Evolutionary conservation across 2,888 invertebrate species (phyloP).

Genomic region (Platycheirus albimanus): DNA sequence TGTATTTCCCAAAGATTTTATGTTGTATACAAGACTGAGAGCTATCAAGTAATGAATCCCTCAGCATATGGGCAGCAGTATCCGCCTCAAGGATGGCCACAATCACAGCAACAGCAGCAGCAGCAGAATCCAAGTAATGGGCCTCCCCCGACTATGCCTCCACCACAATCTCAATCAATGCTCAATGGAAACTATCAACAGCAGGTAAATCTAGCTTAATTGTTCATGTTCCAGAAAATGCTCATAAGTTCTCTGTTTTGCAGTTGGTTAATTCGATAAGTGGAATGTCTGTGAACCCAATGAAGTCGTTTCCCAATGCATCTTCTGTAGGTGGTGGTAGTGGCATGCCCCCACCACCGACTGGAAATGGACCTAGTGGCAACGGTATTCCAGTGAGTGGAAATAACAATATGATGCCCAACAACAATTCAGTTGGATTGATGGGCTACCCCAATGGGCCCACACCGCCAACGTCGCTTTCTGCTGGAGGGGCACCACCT

Average conservation of each 20-base stretch:
- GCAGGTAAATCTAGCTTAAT: constrained; percentile 81
- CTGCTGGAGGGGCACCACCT: constrained; percentile 49
- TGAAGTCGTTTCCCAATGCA: constrained; percentile 75
- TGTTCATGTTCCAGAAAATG: not conserved
- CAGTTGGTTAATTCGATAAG: constrained; percentile 80
- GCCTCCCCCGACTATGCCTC: constrained; percentile 76
- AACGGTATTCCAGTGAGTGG: constrained; percentile 30
- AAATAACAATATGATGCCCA: constrained; percentile 59
- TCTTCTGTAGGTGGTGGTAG: constrained; percentile 15
- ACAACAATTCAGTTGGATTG: constrained; percentile 58
- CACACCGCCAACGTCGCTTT: constrained; percentile 66
- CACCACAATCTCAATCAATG: constrained; percentile 76
- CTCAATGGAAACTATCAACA: constrained; percentile 82
- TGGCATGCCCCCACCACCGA: constrained; percentile 61
- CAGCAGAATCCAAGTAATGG: constrained; percentile 74
- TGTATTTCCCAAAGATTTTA: constrained; percentile 54
- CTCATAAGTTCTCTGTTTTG: not conserved
- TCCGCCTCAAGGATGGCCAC: constrained; percentile 76
- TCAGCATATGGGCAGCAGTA: constrained; percentile 79
- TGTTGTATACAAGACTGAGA: constrained; percentile 43
- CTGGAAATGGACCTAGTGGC: constrained; percentile 51
- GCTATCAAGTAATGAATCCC: constrained; percentile 78
- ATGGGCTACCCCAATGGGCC: constrained; percentile 60
- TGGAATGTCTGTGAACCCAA: constrained; percentile 78
- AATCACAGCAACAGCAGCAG: constrained; percentile 80